Conservation (phyloP, 2,888 invertebrate genomes). For the Tachina grossa region DNA sequence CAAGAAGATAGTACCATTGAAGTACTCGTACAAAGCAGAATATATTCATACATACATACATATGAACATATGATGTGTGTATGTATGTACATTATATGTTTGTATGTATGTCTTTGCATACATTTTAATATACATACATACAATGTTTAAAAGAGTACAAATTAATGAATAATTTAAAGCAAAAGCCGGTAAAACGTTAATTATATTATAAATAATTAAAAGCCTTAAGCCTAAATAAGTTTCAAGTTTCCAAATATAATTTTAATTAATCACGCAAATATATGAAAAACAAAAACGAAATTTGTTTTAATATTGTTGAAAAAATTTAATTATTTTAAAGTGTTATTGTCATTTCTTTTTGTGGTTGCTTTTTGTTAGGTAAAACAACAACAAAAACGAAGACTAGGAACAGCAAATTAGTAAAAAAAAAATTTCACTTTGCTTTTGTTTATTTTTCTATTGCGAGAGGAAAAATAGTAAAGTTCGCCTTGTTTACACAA, state of each 20-base stretch:
- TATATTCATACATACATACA: neutral
- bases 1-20: conserved; percentile 50
- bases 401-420: conserved; percentile 48
- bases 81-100: neutral
- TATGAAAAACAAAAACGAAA: conserved; percentile 9
- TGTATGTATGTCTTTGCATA: neutral
- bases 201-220: neutral
- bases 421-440: conserved; percentile 64
- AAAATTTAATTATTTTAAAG: conserved; percentile 50
- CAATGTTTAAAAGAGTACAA: neutral
- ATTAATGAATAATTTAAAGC: neutral
- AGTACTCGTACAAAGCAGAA: neutral
- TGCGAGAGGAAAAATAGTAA: conserved; percentile 47
- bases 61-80: conserved; percentile 1
- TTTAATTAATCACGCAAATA: neutral
- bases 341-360: conserved; percentile 52
- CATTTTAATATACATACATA: conserved; percentile 7
- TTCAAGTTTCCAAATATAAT: conserved; percentile 8
- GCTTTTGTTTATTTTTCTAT: conserved; percentile 61
- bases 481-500: conserved; percentile 49
- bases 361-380: conserved; percentile 62
- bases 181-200: conserved; percentile 53
- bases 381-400: conserved; percentile 47
- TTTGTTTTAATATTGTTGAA: conserved; percentile 34
- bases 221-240: conserved; percentile 17